Percentiles rank a stretch among this genome's conserved stretches.
These are phyloP conservation scores for Apomyelois bistriatella DNA, from an alignment of 2,888 invertebrate species.

Conservation along the genomic window DNA sequence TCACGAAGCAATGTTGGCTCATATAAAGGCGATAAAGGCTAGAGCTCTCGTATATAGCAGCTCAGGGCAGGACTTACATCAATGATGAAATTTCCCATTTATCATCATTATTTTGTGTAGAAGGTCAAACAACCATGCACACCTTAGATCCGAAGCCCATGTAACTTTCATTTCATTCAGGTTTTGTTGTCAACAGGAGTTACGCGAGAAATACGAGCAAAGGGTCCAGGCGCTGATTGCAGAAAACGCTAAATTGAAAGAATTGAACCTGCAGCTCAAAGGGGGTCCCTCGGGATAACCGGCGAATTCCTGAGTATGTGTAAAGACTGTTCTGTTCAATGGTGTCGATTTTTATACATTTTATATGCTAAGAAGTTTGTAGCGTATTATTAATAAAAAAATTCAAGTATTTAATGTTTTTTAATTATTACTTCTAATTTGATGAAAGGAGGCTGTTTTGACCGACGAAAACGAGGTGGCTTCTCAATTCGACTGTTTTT, in stretches of 20 bases:
- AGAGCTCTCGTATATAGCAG: too few species aligned
- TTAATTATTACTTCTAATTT: background rate
- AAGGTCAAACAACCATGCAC: too few species aligned
- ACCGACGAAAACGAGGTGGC: too few species aligned
- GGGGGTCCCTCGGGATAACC: conserved; percentile 18
- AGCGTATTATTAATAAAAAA: background rate
- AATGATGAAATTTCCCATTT: too few species aligned
- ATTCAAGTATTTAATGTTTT: background rate
- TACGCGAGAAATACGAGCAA: conserved; percentile 84
- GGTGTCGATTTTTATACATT: conserved; percentile 1
- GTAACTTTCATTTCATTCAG: too few species aligned
- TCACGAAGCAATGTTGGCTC: too few species aligned
- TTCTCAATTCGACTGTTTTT: too few species aligned
- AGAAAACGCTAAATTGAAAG: conserved; percentile 70
- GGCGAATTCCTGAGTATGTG: background rate
- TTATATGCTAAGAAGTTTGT: conserved; percentile 16
- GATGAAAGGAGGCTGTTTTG: too few species aligned
- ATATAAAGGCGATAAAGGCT: too few species aligned
- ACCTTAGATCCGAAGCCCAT: too few species aligned
- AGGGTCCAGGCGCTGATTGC: conserved; percentile 79
- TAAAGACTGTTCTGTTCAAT: conserved; percentile 9
- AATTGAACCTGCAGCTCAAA: conserved; percentile 18
- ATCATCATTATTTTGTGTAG: too few species aligned
- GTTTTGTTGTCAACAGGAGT: conserved; percentile 61
- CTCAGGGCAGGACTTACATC: conserved; percentile 85